Percentiles rank a stretch among this genome's conserved stretches.
Conservation (phyloP, 2,113 vertebrate species). For the Redunca redunca region DNA sequence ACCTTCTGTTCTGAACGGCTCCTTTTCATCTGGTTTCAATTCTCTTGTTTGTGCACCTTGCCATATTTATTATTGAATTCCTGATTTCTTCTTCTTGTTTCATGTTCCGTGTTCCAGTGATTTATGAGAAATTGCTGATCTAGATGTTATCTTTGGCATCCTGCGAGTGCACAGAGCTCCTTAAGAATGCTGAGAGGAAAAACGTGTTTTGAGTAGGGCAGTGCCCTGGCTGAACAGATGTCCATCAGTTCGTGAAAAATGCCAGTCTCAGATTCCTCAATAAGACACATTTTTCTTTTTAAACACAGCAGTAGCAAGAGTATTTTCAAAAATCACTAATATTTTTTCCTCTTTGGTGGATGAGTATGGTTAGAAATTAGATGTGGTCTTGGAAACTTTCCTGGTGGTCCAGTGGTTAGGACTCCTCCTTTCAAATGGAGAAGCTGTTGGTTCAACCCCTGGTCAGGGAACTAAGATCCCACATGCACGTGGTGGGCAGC, state of each 20-base stretch:
- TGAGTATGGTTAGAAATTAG: not conserved
- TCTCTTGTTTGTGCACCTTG: slow-evolving; percentile 71
- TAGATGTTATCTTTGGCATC: slow-evolving; percentile 73
- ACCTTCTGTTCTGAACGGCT: slow-evolving; percentile 34
- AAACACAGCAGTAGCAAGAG: not conserved
- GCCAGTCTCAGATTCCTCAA: slow-evolving; percentile 13
- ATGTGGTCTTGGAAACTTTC: not conserved
- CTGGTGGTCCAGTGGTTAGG: not conserved
- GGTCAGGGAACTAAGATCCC: not conserved
- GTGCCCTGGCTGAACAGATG: not conserved
- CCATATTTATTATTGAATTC: slow-evolving; percentile 67
- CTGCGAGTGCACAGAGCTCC: not conserved
- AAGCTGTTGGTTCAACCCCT: not conserved
- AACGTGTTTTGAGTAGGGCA: slow-evolving; percentile 36
- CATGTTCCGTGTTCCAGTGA: slow-evolving; percentile 35
- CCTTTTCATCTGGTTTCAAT: slow-evolving; percentile 70
- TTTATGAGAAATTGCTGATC: slow-evolving; percentile 76
- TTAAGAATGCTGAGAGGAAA: not conserved
- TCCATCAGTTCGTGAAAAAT: slow-evolving; percentile 3
- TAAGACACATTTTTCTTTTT: not conserved
- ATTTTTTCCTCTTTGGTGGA: not conserved
- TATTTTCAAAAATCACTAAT: not conserved
- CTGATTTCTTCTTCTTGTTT: slow-evolving; percentile 54
- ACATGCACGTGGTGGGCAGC: rapidly evolving
- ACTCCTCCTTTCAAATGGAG: not conserved